A percentile compares a stretch with the other conserved stretches of the same genome.
Evolutionary conservation across 1,140 invertebrate species (phyloP).

Genomic region (Bombus soroeensis): DNA sequence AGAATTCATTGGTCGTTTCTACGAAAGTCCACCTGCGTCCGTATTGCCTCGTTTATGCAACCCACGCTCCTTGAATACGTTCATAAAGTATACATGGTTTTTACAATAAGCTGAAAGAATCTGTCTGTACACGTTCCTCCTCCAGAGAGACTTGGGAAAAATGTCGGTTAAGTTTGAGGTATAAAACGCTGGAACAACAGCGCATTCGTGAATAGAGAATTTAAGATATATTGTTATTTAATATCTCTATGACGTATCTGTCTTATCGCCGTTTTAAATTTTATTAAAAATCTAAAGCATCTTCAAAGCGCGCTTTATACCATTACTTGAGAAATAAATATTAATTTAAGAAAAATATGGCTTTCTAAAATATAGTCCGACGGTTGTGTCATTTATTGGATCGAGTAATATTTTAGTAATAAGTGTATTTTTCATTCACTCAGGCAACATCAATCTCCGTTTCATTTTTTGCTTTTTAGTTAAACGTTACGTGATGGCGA

Average conservation of each 20-base stretch:
- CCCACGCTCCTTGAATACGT: constrained; percentile 51
- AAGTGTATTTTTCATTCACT: not conserved
- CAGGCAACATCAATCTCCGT: not conserved
- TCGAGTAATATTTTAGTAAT: not conserved
- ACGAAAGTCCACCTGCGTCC: constrained; percentile 65
- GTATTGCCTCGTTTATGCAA: constrained; percentile 57
- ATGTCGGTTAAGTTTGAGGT: not conserved
- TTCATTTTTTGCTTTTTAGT: not conserved
- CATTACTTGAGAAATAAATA: not conserved
- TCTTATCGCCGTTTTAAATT: no score
- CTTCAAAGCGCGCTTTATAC: no score
- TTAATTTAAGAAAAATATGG: not conserved
- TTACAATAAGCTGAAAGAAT: constrained; percentile 60
- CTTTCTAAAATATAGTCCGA: no score
- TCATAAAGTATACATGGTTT: constrained; percentile 60
- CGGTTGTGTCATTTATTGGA: not conserved
- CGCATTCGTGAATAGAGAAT: no score
- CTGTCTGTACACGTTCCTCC: constrained; percentile 43
- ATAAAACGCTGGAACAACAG: no score
- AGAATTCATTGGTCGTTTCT: constrained; percentile 68
- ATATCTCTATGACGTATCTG: no score
- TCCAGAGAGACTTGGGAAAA: not conserved
- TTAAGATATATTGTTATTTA: no score
- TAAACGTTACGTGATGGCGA: not conserved
- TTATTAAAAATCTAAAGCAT: no score